Evolutionary conservation across 2,888 invertebrate species (phyloP), one percentile per base, ranked within the genome.

Genomic region (Ophraella communa): DNA sequence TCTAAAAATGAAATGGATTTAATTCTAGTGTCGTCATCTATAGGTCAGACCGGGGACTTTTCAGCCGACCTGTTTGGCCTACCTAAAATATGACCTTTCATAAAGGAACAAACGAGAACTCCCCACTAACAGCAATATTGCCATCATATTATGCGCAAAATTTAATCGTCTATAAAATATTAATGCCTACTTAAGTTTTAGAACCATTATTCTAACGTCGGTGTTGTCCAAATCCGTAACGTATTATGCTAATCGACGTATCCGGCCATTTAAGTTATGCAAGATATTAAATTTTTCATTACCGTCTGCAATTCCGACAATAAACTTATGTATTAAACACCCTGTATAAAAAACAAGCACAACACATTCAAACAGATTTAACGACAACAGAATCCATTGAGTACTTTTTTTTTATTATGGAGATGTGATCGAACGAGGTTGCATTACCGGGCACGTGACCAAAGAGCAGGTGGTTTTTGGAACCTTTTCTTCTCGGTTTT

Each of bases 301-400:
- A 39, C 39, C 39, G 17, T 39, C 39, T 14, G 7, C 17, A 14
- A 17, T 39, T 14, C 7, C 17, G 7, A 39, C 39, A 39, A 39
- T 39, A 39, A 39, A 39, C 39, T 17, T 3, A 17, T 17, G 39
- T 39, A 39, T 39, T 39, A 27, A 51, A 51, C 49, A 51, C 49
- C 49, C 49, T 51, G 49, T 51, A 51, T 23, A 47, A 51, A 24
- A 24, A 23, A 27, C 33, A 47, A 52, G 60, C 52, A 52, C n/a
- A n/a, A n/a, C 52, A 52, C 60, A 60, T 60, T 60, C 60, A 60
- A 60, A 60, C 52, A 60, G 60, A 60, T 60, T 60, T 60, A 60
- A 60, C 60, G 60, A 60, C 60, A 53, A 60, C 42, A 44, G 44
- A 60, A 60, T 60, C 60, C 60, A 60, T 60, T 60, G 60, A 60